Conservation (phyloP, 2,113 vertebrate species). For the Axis porcinus region DNA sequence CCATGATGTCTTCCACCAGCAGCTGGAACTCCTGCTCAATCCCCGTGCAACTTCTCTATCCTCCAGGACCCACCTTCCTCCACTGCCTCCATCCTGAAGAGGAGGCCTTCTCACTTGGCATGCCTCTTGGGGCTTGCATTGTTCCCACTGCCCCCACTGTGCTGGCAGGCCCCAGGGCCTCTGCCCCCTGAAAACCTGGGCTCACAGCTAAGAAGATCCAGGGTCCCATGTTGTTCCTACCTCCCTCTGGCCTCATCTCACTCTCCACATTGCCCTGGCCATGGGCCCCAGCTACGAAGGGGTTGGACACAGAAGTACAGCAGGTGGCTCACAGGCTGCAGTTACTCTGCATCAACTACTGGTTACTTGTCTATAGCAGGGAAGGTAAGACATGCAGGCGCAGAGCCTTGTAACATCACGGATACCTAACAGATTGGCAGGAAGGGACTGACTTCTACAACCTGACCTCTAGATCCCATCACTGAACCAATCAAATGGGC, state of each 20-base stretch:
- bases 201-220: background rate
- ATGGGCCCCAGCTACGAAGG: fast-evolving
- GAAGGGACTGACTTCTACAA: background rate
- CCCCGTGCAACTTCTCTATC: background rate
- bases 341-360: background rate
- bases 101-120: background rate
- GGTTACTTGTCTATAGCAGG: background rate
- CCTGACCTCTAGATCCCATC: background rate
- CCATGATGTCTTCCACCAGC: background rate
- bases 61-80: background rate
- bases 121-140: background rate
- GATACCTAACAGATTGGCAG: background rate
- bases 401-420: background rate
- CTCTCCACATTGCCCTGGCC: background rate
- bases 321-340: background rate
- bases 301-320: background rate
- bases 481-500: background rate
- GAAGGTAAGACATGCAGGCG: background rate
- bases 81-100: background rate
- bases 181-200: background rate
- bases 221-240: fast-evolving
- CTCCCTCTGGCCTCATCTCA: background rate
- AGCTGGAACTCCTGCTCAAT: background rate
- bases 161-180: background rate
- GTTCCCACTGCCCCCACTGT: background rate